phyloP scores from a whole-genome alignment of 53 echinoderm and acorn worm species.

The Paracentrotus lividus region DNA sequence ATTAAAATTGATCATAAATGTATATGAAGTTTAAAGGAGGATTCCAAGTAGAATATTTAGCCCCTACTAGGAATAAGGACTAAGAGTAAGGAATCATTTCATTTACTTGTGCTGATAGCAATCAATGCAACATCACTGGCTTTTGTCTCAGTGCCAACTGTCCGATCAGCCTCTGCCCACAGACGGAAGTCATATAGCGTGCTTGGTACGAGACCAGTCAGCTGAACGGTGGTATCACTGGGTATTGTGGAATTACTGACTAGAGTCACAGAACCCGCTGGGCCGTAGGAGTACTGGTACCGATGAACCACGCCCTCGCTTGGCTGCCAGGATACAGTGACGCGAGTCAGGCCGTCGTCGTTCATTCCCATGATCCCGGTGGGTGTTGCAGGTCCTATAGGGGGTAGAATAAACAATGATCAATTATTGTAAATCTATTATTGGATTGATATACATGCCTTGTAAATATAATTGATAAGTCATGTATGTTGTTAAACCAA shows the following conservation, averaged over 20 bases:
- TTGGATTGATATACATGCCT: too few relatives aligned
- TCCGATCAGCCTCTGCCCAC: constrained; percentile 48
- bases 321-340: constrained; percentile 68
- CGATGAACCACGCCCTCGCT: constrained; percentile 47
- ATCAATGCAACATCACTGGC: neutral
- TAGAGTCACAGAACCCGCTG: neutral
- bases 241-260: neutral
- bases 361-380: neutral
- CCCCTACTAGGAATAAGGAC: neutral
- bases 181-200: constrained; percentile 72
- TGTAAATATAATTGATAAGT: too few relatives aligned
- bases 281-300: constrained; percentile 64
- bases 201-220: constrained; percentile 42
- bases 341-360: constrained; percentile 31
- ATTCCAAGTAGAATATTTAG: too few relatives aligned
- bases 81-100: neutral
- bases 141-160: neutral
- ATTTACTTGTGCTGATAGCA: constrained; percentile 46
- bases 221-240: constrained; percentile 44
- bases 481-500: too few relatives aligned
- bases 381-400: constrained; percentile 23
- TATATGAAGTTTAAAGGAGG: too few relatives aligned
- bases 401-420: neutral
- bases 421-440: too few relatives aligned
- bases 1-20: too few relatives aligned